These are phyloP conservation scores for Gadus macrocephalus DNA, from an alignment of 2,113 vertebrate genomes.

Conservation along the genomic window DNA sequence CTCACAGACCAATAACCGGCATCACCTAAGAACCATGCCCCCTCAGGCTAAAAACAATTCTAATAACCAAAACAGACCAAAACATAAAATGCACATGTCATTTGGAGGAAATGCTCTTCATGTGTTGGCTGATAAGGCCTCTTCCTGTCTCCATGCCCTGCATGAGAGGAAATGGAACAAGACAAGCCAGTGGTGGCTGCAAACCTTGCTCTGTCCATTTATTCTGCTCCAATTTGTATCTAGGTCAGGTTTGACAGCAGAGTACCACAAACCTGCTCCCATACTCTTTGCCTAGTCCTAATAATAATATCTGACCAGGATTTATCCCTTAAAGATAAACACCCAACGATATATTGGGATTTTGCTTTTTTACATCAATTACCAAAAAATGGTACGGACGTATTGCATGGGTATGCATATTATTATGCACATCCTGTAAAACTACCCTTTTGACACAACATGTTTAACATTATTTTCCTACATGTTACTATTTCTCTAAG, in stretches of 20 bases:
- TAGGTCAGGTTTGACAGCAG: constrained; percentile 58
- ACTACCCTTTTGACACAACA: too few species aligned
- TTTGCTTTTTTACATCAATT: too few species aligned
- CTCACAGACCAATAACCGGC: too few species aligned
- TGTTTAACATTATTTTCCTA: too few species aligned
- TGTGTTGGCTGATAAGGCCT: constrained; percentile 58
- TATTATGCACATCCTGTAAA: too few species aligned
- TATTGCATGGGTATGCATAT: too few species aligned
- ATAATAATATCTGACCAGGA: too few species aligned
- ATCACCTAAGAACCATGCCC: constrained; percentile 26
- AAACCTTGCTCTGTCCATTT: constrained; percentile 46
- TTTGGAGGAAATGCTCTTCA: constrained; percentile 77
- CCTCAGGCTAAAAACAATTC: constrained; percentile 81
- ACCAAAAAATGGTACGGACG: too few species aligned
- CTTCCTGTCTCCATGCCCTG: constrained; percentile 78
- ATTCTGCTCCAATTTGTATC: constrained; percentile 66
- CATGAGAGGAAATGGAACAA: constrained; percentile 70
- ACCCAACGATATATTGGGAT: too few species aligned
- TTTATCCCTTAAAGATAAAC: too few species aligned
- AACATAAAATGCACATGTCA: constrained; percentile 76
- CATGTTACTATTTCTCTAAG: too few species aligned
- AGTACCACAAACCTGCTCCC: constrained; percentile 23
- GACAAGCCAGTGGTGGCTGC: constrained; percentile 53
- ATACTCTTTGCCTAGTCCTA: too few species aligned
- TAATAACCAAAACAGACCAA: constrained; percentile 79